These are phyloP conservation scores for Malthinus seriepunctatus DNA, from an alignment of 2,888 invertebrate species.

Conservation along the genomic window DNA sequence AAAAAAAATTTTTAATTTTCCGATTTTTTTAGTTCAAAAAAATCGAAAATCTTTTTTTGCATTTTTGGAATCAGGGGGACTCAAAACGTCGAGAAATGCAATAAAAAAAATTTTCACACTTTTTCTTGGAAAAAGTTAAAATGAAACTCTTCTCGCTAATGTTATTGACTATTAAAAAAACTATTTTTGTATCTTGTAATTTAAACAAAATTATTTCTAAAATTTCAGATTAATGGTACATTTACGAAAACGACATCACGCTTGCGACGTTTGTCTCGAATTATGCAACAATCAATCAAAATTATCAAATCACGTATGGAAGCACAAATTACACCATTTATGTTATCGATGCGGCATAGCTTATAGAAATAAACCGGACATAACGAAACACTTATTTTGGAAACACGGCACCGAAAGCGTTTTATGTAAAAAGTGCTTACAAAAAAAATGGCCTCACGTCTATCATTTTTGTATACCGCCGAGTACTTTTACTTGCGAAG, in stretches of 20 bases:
- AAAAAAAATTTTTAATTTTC: too few species aligned
- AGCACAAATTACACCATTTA: slow-evolving; percentile 84
- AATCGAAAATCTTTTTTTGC: too few species aligned
- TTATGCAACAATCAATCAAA: slow-evolving; percentile 78
- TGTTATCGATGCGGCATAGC: slow-evolving; percentile 88
- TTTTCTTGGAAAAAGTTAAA: too few species aligned
- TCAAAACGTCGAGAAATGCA: too few species aligned
- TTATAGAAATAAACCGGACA: slow-evolving; percentile 85
- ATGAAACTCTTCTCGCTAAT: too few species aligned
- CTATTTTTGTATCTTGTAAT: too few species aligned
- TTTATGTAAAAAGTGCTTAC: slow-evolving; percentile 80
- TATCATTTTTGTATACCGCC: slow-evolving; percentile 90
- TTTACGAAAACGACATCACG: slow-evolving; percentile 79
- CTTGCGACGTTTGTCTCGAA: slow-evolving; percentile 87
- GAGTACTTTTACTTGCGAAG: slow-evolving; percentile 75
- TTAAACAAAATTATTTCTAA: background rate
- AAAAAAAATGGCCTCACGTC: slow-evolving; percentile 91
- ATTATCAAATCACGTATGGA: slow-evolving; percentile 87
- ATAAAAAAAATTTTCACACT: too few species aligned
- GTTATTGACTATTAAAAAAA: too few species aligned
- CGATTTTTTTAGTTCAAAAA: too few species aligned
- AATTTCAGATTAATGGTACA: slow-evolving; percentile 76
- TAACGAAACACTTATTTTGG: slow-evolving; percentile 89
- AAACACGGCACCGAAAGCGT: slow-evolving; percentile 91
- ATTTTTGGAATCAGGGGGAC: too few species aligned